Evolutionary conservation across 2,113 vertebrate genomes (phyloP).

Genomic region (Cryptomyrus ogoouensis): DNA sequence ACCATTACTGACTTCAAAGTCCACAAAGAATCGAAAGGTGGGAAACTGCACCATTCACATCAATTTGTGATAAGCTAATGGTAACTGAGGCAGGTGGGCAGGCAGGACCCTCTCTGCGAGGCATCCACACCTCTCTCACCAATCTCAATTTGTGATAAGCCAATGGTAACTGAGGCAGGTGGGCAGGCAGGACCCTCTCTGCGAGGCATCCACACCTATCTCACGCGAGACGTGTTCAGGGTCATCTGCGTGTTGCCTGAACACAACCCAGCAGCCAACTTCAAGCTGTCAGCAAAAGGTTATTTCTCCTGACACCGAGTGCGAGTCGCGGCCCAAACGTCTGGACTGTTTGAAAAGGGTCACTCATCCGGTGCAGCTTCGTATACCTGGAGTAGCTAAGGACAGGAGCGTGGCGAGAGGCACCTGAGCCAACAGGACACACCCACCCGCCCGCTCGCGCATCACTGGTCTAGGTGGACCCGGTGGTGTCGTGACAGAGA

Average conservation of each 20-base stretch:
- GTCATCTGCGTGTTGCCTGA: not conserved
- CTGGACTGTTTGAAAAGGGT: not conserved
- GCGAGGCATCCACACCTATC: not conserved
- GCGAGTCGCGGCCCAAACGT: not conserved
- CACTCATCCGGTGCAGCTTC: not conserved
- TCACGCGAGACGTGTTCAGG: not conserved
- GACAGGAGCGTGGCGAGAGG: not conserved
- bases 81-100: not conserved
- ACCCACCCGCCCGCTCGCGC: constrained; percentile 40
- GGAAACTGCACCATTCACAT: not conserved
- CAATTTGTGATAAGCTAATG: not conserved
- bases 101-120: not conserved
- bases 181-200: not conserved
- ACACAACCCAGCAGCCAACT: not conserved
- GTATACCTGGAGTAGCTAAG: constrained; percentile 4
- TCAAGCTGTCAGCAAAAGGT: constrained; percentile 36
- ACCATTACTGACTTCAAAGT: not conserved
- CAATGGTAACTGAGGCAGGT: too few species aligned
- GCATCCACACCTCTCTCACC: not conserved
- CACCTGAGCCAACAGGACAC: constrained; percentile 28
- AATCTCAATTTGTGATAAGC: not conserved
- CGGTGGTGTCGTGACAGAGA: constrained; percentile 67
- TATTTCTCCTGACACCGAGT: constrained; percentile 24
- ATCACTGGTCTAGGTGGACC: constrained; percentile 55
- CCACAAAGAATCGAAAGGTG: not conserved